Base-by-base conservation (phyloP, 2,797 vertebrate genomes). In the Hemibagrus guttatus region DNA sequence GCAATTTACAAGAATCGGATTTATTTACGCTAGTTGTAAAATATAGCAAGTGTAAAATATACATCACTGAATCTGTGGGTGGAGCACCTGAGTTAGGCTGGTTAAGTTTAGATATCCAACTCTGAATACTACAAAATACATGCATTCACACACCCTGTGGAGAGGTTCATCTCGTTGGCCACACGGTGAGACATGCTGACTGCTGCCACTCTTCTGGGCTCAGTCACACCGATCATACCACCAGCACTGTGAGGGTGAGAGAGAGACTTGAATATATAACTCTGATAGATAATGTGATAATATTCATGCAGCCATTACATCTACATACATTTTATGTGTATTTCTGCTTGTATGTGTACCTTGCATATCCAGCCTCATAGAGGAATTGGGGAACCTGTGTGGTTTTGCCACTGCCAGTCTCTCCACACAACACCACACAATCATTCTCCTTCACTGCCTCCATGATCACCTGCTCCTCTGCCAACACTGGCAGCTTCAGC, bases 321-420 rank as follows among this genome's bases (percentile, higher is more conserved):
- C 35, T 84, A n/a, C 31, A 26, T 76, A 12, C 58, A 17, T 56
- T 26, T 49, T 63, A 28, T 21, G 52, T 54, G 14, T 28, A 35
- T 86, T 58, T 17, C 26, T 54, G 31, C 39, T 63, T 39, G 56
- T 17, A 31, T 56, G n/a, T 19, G 54, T 93, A 99, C 98, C 97
- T 98, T 91, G 97, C 93, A 46, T 98, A 99, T 84, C 98, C 98
- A 0, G 98, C 98, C 91, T 99, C 98, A 4, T 98, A 99, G n/a
- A 99, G 96, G 63, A 99, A 99, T 95, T 99, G 98, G 26, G 98
- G 98, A 72, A 99, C 95, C 89, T 99, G 98, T 0, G 98, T 99
- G 64, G 98, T 99, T 94, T 99, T 99, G 42, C 98, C 98, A 0
- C 98, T 99, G 86, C 98, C 98, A 0, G 98, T 99, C 93, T 99